Evolutionary conservation across 2,888 invertebrate genomes (phyloP).

Genomic region (Hirtodrosophila histrioides): DNA sequence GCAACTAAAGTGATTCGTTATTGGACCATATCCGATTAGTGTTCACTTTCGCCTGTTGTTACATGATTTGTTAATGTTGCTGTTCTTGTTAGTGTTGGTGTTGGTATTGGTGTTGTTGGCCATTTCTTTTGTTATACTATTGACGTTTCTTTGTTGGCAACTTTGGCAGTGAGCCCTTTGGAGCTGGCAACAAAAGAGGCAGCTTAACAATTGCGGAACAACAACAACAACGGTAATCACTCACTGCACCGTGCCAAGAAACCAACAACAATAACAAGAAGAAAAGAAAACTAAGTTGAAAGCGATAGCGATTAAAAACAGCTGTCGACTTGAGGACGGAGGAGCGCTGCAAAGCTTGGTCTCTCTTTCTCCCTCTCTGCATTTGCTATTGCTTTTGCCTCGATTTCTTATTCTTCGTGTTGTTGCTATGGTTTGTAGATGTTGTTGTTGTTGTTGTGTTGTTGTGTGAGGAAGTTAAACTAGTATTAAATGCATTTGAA

Average conservation of each 20-base stretch:
- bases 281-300: slow-evolving; percentile 28
- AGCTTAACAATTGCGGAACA: slow-evolving; percentile 33
- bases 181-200: slow-evolving; percentile 37
- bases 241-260: slow-evolving; percentile 40
- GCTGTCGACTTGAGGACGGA: slow-evolving; percentile 44
- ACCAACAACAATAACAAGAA: slow-evolving; percentile 11
- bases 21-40: slow-evolving; percentile 31
- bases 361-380: slow-evolving; percentile 1
- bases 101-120: slow-evolving; percentile 7
- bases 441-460: not conserved
- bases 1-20: slow-evolving; percentile 18
- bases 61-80: slow-evolving; percentile 2
- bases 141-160: slow-evolving; percentile 30
- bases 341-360: slow-evolving; percentile 10
- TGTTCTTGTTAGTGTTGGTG: slow-evolving; percentile 5
- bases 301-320: slow-evolving; percentile 53
- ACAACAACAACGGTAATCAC: slow-evolving; percentile 13
- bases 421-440: too few species aligned
- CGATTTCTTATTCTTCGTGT: not conserved
- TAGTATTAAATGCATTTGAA: slow-evolving; percentile 19
- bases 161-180: slow-evolving; percentile 19
- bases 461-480: slow-evolving; percentile 19
- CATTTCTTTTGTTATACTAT: slow-evolving; percentile 19
- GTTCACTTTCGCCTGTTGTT: slow-evolving; percentile 53
- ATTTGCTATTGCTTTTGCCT: too few species aligned